Conservation (phyloP, 2,888 invertebrate species). For the Heliconius cydno region DNA sequence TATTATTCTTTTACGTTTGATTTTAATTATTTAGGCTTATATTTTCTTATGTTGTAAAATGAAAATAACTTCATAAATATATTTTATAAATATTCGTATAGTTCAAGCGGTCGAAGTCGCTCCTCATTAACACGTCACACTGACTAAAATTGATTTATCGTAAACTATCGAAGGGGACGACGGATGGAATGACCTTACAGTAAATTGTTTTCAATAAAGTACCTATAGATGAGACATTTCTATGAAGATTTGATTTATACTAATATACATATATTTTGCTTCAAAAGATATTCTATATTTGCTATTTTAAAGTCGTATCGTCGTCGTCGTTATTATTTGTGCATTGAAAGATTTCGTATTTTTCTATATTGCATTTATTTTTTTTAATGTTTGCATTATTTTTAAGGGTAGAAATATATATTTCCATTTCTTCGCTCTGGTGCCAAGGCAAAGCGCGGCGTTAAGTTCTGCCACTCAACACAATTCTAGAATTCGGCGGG, state of each 20-base stretch:
- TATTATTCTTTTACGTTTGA: too few relatives aligned
- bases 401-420: too few relatives aligned
- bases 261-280: not conserved
- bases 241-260: not conserved
- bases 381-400: too few relatives aligned
- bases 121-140: not conserved
- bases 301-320: not conserved
- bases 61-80: too few relatives aligned
- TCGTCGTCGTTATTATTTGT: not conserved
- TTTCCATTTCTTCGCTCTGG: too few relatives aligned
- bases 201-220: not conserved
- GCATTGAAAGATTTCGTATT: not conserved
- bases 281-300: not conserved
- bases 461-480: not conserved
- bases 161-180: constrained; percentile 6
- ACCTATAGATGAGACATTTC: not conserved
- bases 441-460: not conserved
- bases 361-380: too few relatives aligned
- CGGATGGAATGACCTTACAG: not conserved
- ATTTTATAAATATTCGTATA: too few relatives aligned
- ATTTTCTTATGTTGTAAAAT: too few relatives aligned
- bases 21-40: too few relatives aligned
- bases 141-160: constrained; percentile 3
- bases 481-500: not conserved
- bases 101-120: too few relatives aligned